Base-by-base conservation (phyloP, 2,888 invertebrate genomes). In the Cremastinae sp. region DNA sequence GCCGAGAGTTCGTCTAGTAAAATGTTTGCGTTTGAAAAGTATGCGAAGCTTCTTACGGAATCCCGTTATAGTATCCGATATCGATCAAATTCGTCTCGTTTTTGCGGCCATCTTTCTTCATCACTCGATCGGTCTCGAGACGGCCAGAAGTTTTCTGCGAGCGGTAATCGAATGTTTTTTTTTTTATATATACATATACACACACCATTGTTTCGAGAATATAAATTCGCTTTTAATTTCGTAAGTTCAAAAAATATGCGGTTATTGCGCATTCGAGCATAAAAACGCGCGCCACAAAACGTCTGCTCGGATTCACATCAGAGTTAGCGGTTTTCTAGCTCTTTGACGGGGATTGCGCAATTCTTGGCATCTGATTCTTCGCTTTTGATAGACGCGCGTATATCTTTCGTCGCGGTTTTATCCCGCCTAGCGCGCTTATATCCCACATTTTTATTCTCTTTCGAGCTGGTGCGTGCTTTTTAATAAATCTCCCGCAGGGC, bases 321-420 rank as follows among this genome's bases (percentile, higher is more conserved):
- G 68, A 49, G 61, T 54, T 53, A 34, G 41, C 43, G 28, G 53
- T 41, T 53, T n/a, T n/a, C n/a, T n/a, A n/a, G n/a, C 53, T 43
- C 53, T 51, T 16, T 53, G 43, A 54, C 65, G 72, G 43, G 62
- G 77, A 69, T 77, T 77, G 72, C 69, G 75, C 74, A 77, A 79
- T 75, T 75, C 68, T 72, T 72, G 72, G 68, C 75, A 70, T 70
- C 58, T 47, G 51, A 72, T 75, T 72, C 62, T 43, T 49, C n/a
- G 66, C 53, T 73, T 45, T 12, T 36, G 20, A 41, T 1, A 41
- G 12, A 18, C 10, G 28, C 5, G 28, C 14, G 28, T n/a, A 34
- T 54, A 54, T 8, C 14, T 34, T 14, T 36, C 34, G 34, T 18
- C 1, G 38, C 4, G 58, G 38, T 7, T 22, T 5, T 51, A 20